Evolutionary conservation across 2,113 vertebrate species (phyloP).

Genomic region (Neomonachus schauinslandi): DNA sequence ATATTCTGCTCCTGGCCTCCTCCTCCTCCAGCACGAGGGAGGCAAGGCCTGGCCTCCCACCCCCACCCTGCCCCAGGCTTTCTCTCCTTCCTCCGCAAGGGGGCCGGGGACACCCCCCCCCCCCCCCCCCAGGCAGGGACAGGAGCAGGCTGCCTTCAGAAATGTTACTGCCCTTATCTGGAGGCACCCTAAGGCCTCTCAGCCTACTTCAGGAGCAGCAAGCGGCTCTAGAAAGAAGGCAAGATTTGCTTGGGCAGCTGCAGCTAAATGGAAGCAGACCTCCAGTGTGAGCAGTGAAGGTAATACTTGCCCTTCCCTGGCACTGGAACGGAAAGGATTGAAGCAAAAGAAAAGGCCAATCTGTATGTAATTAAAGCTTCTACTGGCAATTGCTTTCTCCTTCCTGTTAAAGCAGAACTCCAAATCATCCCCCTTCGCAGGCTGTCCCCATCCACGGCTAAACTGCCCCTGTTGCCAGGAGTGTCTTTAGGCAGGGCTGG

Average conservation of each 20-base stretch:
- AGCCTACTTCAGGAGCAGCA: neutral
- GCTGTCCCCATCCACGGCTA: neutral
- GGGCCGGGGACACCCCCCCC: neutral
- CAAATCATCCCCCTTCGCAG: neutral
- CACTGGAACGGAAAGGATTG: neutral
- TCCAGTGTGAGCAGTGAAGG: neutral
- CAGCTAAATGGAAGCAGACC: conserved; percentile 47
- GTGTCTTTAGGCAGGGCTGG: neutral
- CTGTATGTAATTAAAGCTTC: conserved; percentile 59
- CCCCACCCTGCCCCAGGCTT: neutral
- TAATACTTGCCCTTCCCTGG: neutral
- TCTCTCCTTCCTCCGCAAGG: neutral
- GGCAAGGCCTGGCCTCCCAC: too few relatives aligned
- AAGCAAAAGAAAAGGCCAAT: conserved; percentile 47
- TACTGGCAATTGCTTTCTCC: conserved; percentile 9
- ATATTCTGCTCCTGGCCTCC: neutral
- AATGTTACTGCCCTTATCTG: accelerated
- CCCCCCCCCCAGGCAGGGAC: neutral
- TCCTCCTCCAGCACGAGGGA: too few relatives aligned
- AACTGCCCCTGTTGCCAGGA: neutral
- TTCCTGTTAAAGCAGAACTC: neutral
- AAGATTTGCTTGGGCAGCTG: neutral
- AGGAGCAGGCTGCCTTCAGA: neutral
- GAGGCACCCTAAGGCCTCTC: neutral
- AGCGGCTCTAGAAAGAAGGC: neutral